Conservation (phyloP, 2,888 invertebrate genomes). For the Shargacucullia verbasci region DNA sequence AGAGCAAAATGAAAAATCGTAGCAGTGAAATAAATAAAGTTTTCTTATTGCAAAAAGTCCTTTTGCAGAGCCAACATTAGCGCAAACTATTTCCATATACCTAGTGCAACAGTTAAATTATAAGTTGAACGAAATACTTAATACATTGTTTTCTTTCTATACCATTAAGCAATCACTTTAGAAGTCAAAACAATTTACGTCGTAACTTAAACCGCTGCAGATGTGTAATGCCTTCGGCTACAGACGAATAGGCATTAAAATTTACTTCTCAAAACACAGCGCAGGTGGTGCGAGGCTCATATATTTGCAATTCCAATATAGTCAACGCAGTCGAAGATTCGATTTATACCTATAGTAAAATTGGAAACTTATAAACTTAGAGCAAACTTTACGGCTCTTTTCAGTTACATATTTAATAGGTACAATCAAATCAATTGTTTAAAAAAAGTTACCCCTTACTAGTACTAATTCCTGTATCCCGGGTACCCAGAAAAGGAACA, state of each 20-base stretch:
- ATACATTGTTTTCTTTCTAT: constrained; percentile 2
- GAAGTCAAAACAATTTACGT: constrained; percentile 23
- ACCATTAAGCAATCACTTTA: constrained; percentile 5
- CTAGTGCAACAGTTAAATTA: not conserved
- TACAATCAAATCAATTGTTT: too few species aligned
- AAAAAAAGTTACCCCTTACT: too few species aligned
- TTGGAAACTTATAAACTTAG: too few species aligned
- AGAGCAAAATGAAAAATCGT: too few species aligned
- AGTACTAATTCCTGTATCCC: too few species aligned
- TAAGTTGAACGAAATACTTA: constrained; percentile 1
- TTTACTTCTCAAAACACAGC: constrained; percentile 38
- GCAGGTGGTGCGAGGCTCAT: constrained; percentile 32
- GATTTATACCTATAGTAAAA: constrained; percentile 22
- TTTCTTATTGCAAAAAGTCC: too few species aligned
- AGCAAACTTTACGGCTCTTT: too few species aligned
- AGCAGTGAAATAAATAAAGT: too few species aligned
- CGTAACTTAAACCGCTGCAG: constrained; percentile 18
- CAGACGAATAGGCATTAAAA: constrained; percentile 30
- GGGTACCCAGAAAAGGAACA: too few species aligned
- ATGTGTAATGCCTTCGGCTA: constrained; percentile 9
- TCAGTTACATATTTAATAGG: too few species aligned
- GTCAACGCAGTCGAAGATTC: constrained; percentile 16
- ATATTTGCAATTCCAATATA: constrained; percentile 48
- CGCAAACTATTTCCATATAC: too few species aligned
- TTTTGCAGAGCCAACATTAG: too few species aligned